These are phyloP conservation scores for Rhabdomys dilectus DNA, from an alignment of 2,113 vertebrate species.

Conservation along the genomic window DNA sequence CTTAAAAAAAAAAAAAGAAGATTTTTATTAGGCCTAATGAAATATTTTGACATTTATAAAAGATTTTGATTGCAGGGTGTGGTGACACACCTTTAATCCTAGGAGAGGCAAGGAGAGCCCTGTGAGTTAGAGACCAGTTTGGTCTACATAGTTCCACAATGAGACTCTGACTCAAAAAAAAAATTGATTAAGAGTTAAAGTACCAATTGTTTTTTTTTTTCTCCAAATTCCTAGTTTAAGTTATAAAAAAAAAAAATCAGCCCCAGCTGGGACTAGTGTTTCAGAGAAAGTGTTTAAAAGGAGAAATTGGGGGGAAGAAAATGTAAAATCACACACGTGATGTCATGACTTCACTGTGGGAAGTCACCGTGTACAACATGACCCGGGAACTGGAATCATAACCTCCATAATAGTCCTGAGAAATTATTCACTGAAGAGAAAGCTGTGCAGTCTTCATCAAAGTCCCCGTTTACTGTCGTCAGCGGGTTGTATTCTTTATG, in stretches of 20 bases:
- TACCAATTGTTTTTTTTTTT: slow-evolving; percentile 38
- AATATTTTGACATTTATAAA: slow-evolving; percentile 11
- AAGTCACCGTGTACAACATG: neutral
- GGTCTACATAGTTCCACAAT: neutral
- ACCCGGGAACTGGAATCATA: neutral
- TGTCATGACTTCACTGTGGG: neutral
- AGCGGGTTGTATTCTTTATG: neutral
- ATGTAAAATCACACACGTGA: neutral
- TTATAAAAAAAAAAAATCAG: neutral
- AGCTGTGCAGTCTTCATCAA: neutral
- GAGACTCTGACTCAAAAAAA: neutral
- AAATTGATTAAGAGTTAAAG: neutral
- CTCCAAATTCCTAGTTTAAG: slow-evolving; percentile 27
- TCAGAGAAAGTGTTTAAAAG: neutral
- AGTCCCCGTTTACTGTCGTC: neutral
- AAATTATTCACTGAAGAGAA: neutral
- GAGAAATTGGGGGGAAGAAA: neutral
- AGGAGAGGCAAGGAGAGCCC: neutral
- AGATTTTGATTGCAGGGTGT: neutral
- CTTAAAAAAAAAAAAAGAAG: neutral
- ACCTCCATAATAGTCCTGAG: neutral
- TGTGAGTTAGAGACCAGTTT: neutral
- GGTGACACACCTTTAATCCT: neutral
- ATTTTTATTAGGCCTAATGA: slow-evolving; percentile 24
- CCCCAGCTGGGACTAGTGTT: neutral